Conservation (phyloP, 2,797 vertebrate genomes). For the Parauchenoglanis ngamensis region DNA sequence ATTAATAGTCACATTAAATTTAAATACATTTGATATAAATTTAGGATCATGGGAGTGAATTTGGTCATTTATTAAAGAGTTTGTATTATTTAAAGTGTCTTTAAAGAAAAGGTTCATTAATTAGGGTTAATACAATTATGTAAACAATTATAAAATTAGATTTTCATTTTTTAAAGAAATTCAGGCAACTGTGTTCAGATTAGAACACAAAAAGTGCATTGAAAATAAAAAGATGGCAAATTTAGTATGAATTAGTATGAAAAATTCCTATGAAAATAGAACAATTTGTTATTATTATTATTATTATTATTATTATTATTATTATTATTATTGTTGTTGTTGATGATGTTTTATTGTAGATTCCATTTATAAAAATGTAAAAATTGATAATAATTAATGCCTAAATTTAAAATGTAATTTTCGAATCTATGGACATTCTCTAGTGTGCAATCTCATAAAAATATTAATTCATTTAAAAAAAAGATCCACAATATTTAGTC, state of each 20-base stretch:
- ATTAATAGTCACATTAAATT: not conserved
- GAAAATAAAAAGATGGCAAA: not conserved
- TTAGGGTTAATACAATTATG: not conserved
- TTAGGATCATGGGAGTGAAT: not conserved
- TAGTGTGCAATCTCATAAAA: not conserved
- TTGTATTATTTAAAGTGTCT: not conserved
- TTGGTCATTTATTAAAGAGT: too few species aligned
- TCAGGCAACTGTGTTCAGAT: not conserved
- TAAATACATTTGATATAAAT: not conserved
- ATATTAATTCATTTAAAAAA: not conserved
- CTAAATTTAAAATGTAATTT: too few species aligned
- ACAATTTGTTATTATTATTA: not conserved
- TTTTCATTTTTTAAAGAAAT: not conserved
- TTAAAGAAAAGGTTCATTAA: not conserved
- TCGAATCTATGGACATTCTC: not conserved
- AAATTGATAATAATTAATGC: not conserved
- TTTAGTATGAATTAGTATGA: not conserved
- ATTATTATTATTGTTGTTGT: not conserved
- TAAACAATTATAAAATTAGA: not conserved
- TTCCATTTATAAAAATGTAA: not conserved
- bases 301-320: too few species aligned
- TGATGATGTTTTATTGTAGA: not conserved
- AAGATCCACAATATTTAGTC: not conserved
- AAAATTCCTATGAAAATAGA: not conserved
- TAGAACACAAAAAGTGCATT: not conserved